phyloP scores from a whole-genome alignment of 2,888 invertebrate species.

The Tinea pellionella region DNA sequence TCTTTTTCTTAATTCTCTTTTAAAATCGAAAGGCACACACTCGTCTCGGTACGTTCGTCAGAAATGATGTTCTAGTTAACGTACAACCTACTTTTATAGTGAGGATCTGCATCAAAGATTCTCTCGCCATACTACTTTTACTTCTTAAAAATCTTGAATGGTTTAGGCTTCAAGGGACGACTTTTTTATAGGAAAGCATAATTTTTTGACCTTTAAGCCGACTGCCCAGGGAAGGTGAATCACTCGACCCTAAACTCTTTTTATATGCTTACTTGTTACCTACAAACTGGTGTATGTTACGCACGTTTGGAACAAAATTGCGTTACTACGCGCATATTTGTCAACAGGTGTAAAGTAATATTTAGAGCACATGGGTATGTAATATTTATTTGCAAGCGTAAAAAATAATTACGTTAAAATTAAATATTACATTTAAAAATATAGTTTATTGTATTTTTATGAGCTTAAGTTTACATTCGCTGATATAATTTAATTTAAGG shows the following conservation, averaged over 20 bases:
- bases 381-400: too few relatives aligned
- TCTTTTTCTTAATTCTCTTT: slow-evolving; percentile 16
- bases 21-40: background rate
- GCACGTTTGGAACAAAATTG: too few relatives aligned
- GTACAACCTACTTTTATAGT: slow-evolving; percentile 47
- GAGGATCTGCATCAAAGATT: slow-evolving; percentile 32
- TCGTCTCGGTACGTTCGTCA: slow-evolving; percentile 29
- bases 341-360: too few relatives aligned
- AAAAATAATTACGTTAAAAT: too few relatives aligned
- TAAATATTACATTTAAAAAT: too few relatives aligned
- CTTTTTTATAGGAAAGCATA: background rate
- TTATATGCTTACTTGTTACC: too few relatives aligned
- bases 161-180: slow-evolving; percentile 6
- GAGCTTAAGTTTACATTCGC: too few relatives aligned
- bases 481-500: background rate
- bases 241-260: too few relatives aligned
- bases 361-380: too few relatives aligned
- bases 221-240: background rate
- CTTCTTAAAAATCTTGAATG: slow-evolving; percentile 27
- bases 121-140: slow-evolving; percentile 45
- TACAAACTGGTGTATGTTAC: too few relatives aligned
- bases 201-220: background rate
- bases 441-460: too few relatives aligned
- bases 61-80: slow-evolving; percentile 38
- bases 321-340: too few relatives aligned